These are phyloP conservation scores for Cactoblastis cactorum DNA, from an alignment of 2,888 invertebrate species.

Conservation along the genomic window DNA sequence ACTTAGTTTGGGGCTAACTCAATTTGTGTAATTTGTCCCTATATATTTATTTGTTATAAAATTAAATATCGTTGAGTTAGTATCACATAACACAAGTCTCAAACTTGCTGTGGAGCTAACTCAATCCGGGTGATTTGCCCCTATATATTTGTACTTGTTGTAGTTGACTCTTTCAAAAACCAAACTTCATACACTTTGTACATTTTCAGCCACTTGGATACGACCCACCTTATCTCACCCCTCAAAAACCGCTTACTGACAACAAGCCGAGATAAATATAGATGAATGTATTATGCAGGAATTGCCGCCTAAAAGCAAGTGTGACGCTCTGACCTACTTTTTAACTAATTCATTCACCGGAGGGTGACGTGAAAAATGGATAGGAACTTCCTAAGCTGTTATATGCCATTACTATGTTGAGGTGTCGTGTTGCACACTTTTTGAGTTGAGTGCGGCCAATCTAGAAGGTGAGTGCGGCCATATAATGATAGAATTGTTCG, in stretches of 20 bases:
- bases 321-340: slow-evolving; percentile 54
- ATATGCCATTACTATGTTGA: slow-evolving; percentile 1
- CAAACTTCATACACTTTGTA: neutral
- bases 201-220: neutral
- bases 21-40: too few species aligned
- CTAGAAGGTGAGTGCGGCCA: too few species aligned
- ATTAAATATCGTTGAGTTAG: too few species aligned
- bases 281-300: slow-evolving; percentile 15
- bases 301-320: slow-evolving; percentile 5
- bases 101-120: too few species aligned
- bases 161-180: too few species aligned
- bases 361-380: slow-evolving; percentile 11
- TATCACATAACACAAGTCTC: too few species aligned
- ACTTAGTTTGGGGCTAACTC: too few species aligned
- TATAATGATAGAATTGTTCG: too few species aligned
- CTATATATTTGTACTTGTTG: too few species aligned
- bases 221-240: neutral
- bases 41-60: too few species aligned
- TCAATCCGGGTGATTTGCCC: too few species aligned
- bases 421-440: slow-evolving; percentile 1
- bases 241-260: slow-evolving; percentile 9
- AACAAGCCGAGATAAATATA: slow-evolving; percentile 6
- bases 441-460: neutral
- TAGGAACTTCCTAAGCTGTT: slow-evolving; percentile 1
- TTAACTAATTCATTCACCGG: slow-evolving; percentile 50